Conservation (phyloP, 2,797 vertebrate species). For the Spinus pinus region DNA sequence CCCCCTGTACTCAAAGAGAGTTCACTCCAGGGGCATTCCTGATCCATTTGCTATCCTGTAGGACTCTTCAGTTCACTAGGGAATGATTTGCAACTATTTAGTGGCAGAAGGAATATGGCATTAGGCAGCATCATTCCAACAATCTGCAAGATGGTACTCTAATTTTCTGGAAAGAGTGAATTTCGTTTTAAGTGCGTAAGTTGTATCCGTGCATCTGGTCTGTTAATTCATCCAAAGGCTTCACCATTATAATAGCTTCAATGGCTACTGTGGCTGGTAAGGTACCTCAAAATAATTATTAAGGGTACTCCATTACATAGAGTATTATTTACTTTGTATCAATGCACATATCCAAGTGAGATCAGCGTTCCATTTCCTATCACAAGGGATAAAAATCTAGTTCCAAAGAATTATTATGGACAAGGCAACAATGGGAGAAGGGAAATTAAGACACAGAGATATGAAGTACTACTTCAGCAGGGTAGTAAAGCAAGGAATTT, state of each 20-base stretch:
- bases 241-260: background rate
- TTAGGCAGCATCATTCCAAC: slow-evolving; percentile 28
- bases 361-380: background rate
- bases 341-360: background rate
- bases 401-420: background rate
- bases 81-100: background rate
- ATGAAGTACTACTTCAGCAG: background rate
- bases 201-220: slow-evolving; percentile 25
- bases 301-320: background rate
- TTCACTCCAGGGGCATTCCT: background rate
- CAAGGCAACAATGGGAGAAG: background rate
- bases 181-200: background rate
- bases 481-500: background rate
- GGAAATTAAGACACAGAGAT: background rate
- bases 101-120: slow-evolving; percentile 33
- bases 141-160: slow-evolving; percentile 35
- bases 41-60: background rate
- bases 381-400: background rate
- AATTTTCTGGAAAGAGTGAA: slow-evolving; percentile 30
- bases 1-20: background rate
- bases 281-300: background rate
- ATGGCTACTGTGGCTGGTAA: background rate
- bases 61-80: background rate
- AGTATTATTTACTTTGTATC: background rate
- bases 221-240: slow-evolving; percentile 40